These are phyloP conservation scores for Palloptera scutellata DNA, from an alignment of 2,888 invertebrate genomes.

Conservation along the genomic window DNA sequence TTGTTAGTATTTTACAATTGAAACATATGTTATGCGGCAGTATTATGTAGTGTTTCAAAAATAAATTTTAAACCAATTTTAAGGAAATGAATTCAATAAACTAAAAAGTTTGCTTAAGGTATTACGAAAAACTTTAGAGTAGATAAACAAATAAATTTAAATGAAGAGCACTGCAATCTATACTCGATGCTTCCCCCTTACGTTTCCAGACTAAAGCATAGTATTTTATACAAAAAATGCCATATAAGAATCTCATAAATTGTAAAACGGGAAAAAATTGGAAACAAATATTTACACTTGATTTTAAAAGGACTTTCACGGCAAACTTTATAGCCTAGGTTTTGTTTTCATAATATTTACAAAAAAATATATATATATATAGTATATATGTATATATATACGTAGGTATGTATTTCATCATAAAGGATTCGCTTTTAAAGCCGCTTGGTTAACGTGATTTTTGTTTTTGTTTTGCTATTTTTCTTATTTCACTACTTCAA, in stretches of 20 bases:
- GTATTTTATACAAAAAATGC: conserved; percentile 8
- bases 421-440: conserved; percentile 5
- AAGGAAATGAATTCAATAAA: no score
- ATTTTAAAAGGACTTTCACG: no score
- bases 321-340: no score
- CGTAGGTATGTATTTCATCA: neutral
- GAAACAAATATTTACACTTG: conserved; percentile 23
- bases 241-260: conserved; percentile 21
- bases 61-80: neutral
- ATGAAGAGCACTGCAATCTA: neutral
- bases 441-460: conserved; percentile 13
- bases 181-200: conserved; percentile 22
- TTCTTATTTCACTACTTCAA: conserved; percentile 12
- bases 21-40: neutral
- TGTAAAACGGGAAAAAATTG: conserved; percentile 10
- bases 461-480: conserved; percentile 13
- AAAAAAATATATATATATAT: no score
- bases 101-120: no score
- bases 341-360: no score
- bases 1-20: conserved; percentile 1
- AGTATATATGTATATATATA: no score
- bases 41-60: neutral
- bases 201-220: conserved; percentile 13
- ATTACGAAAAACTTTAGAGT: neutral
- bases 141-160: neutral